Evolutionary conservation across 2,113 vertebrate species (phyloP).

Genomic region (Colossoma macropomum): DNA sequence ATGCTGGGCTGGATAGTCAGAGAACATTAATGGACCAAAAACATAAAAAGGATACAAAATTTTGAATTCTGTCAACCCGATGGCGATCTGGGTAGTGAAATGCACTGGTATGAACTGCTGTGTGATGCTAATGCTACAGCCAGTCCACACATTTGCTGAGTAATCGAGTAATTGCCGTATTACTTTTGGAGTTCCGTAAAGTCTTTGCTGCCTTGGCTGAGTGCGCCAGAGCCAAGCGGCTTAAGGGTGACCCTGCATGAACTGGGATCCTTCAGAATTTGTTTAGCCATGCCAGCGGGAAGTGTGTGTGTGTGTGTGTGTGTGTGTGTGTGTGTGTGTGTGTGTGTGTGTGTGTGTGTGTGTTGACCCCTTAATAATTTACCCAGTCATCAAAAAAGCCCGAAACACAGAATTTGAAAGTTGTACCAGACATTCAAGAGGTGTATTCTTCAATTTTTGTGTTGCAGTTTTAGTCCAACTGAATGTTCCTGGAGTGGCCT

Average conservation of each 20-base stretch:
- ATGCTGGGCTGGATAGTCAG: too few species aligned
- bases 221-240: background rate
- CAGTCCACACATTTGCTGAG: background rate
- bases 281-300: background rate
- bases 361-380: background rate
- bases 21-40: too few species aligned
- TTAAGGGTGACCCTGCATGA: background rate
- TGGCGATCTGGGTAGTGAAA: too few species aligned
- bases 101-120: background rate
- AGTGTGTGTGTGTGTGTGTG: background rate
- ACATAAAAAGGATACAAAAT: too few species aligned
- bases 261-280: background rate
- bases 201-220: background rate
- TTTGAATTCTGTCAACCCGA: too few species aligned
- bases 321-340: background rate
- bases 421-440: too few species aligned
- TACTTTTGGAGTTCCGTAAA: constrained; percentile 25
- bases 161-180: background rate
- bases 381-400: too few species aligned
- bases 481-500: too few species aligned
- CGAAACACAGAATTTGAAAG: too few species aligned
- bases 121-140: background rate
- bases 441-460: too few species aligned
- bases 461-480: too few species aligned
- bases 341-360: too few species aligned